Evolutionary conservation across 1,140 invertebrate species (phyloP).

Genomic region (Marisa cornuarietis): DNA sequence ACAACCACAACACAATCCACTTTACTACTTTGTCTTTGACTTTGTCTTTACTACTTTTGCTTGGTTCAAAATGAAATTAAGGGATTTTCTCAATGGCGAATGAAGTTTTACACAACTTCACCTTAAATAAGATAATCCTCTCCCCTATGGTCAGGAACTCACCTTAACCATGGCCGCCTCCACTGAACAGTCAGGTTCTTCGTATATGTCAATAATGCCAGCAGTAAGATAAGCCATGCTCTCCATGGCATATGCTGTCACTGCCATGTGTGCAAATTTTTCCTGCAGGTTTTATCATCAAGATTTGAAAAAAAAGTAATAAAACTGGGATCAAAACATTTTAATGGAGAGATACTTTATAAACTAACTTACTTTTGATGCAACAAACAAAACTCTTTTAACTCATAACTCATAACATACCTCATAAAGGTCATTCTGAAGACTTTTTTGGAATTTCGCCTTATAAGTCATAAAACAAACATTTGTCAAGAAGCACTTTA

Average conservation of each 20-base stretch:
- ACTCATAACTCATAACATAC: too few species aligned
- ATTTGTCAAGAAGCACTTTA: too few species aligned
- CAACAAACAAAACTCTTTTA: too few species aligned
- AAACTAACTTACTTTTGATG: too few species aligned
- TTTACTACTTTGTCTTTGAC: background rate
- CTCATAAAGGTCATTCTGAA: too few species aligned
- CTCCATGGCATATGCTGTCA: constrained; percentile 78
- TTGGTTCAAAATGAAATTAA: background rate
- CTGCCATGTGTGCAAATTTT: constrained; percentile 70
- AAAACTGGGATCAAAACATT: too few species aligned
- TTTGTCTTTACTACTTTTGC: background rate
- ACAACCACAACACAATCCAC: background rate
- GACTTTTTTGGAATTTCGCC: too few species aligned
- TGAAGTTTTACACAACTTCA: background rate
- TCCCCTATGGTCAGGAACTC: background rate
- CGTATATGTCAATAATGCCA: constrained; percentile 75
- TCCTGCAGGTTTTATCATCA: constrained; percentile 54
- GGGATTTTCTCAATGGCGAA: background rate
- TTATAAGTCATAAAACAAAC: too few species aligned
- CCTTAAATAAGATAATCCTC: background rate
- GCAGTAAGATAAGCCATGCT: constrained; percentile 81
- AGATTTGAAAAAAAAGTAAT: background rate
- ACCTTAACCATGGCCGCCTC: constrained; percentile 68
- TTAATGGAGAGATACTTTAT: too few species aligned
- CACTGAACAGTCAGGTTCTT: constrained; percentile 74